Percentiles rank a stretch among this genome's conserved stretches.
These are phyloP conservation scores for Zaprionus davidi DNA, from an alignment of 1,140 invertebrate species.

Conservation along the genomic window DNA sequence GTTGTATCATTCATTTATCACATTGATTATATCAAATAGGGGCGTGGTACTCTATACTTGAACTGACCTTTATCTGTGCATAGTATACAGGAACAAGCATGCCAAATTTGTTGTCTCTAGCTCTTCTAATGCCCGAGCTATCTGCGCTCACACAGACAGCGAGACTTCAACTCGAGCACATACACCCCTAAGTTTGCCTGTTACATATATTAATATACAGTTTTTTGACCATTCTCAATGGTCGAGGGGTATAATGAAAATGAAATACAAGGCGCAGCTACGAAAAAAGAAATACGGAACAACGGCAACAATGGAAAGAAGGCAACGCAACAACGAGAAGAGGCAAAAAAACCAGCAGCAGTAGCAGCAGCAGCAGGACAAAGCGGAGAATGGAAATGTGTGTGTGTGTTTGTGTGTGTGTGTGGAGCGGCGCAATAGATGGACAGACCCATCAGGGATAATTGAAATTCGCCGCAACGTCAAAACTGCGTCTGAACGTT, in stretches of 20 bases:
- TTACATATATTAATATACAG: too few species aligned
- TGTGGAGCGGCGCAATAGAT: slow-evolving; percentile 22
- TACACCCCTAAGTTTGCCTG: too few species aligned
- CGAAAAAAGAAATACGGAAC: slow-evolving; percentile 14
- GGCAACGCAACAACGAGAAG: background rate
- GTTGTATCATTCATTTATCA: too few species aligned
- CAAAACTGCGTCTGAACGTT: background rate
- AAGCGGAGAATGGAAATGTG: slow-evolving; percentile 31
- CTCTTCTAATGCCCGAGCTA: background rate
- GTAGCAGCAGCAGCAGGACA: slow-evolving; percentile 9
- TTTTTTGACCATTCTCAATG: background rate
- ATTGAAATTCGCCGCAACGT: slow-evolving; percentile 71
- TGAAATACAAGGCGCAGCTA: slow-evolving; percentile 64
- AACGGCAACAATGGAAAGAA: background rate
- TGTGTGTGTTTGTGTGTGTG: slow-evolving; percentile 20
- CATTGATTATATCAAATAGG: background rate
- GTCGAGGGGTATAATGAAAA: slow-evolving; percentile 40
- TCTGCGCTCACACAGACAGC: background rate
- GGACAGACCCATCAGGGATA: slow-evolving; percentile 54
- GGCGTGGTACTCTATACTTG: background rate
- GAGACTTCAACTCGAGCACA: too few species aligned
- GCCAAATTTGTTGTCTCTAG: background rate
- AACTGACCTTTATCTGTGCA: background rate
- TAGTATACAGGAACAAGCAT: background rate
- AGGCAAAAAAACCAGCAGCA: slow-evolving; percentile 1